Conservation (phyloP, 2,797 vertebrate genomes). For the Leptoclinus maculatus region DNA sequence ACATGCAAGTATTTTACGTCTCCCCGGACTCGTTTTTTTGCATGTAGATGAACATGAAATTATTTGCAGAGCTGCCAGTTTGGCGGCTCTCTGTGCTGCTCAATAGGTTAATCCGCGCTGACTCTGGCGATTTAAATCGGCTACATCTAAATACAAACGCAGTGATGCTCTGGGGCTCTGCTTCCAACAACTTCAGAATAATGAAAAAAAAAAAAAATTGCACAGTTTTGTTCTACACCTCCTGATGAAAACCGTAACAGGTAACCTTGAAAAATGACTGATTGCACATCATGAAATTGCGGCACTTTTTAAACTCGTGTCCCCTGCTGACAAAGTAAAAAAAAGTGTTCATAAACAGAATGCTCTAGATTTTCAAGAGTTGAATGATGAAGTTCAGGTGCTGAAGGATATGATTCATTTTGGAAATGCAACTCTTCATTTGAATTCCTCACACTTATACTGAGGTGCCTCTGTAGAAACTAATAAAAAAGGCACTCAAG, state of each 20-base stretch:
- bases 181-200: conserved; percentile 13
- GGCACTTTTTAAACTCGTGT: conserved; percentile 3
- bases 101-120: conserved; percentile 24
- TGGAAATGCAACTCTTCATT: too few species aligned
- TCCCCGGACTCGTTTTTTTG: conserved; percentile 23
- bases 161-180: neutral
- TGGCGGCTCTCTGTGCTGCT: neutral
- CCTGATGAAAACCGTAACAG: neutral
- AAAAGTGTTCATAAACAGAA: conserved; percentile 21
- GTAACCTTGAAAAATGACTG: conserved; percentile 20
- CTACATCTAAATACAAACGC: conserved; percentile 28
- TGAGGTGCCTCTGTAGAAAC: conserved; percentile 18
- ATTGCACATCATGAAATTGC: conserved; percentile 28
- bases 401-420: conserved; percentile 46
- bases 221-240: conserved; percentile 12
- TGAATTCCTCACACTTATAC: conserved; percentile 34
- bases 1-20: conserved; percentile 30
- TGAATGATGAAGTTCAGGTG: conserved; percentile 43
- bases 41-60: conserved; percentile 42
- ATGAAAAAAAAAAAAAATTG: neutral
- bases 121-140: conserved; percentile 47
- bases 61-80: conserved; percentile 28
- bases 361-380: conserved; percentile 21
- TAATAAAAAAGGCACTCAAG: conserved; percentile 44
- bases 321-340: conserved; percentile 2